Evolutionary conservation across 1,140 invertebrate genomes (phyloP), one percentile per base, ranked within the genome.

Genomic region (Atta cephalotes): DNA sequence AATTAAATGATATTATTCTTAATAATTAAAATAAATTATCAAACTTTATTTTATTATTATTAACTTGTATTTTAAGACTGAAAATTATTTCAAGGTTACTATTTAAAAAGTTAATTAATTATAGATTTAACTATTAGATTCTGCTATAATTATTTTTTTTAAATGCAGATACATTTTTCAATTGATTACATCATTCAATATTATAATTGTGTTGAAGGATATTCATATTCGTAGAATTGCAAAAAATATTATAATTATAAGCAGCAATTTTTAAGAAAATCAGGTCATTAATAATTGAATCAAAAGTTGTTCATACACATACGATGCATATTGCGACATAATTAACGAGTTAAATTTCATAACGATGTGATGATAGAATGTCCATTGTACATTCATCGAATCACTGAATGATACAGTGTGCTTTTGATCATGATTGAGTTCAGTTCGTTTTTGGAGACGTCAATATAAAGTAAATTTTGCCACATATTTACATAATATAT

Each of bases 291-390:
- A 51, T 71, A 6, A 70, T 80, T 70, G 31, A 68, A 79, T 66
- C 9, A 51, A 53, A 70, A 80, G 28, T 31, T 56, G n/a, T 18
- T 28, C 65, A 71, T 3, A 25, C 12, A 56, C 35, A 51, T n/a
- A 31, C n/a, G n/a, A 28, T 21, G 5, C 3, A 39, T 39, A 76
- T 3, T 89, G 76, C 89, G 39, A 85, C 88, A 89, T 25, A n/a
- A 65, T 21, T 66, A 71, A 65, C 53, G 28, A 21, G 10, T 18
- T 53, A 39, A 63, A 76, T 89, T 90, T 87, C 60, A 31, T 70
- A 87, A 89, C 25, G 18, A 14, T 28, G 21, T 63, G 51, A 87
- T 56, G 81, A 87, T 60, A 88, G 25, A 49, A 87, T 66, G 71
- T 66, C 45, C 45, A 39, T 39, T 53, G 28, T 81, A 71, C 56